phyloP scores from a whole-genome alignment of 2,797 vertebrate genomes.

The Emys orbicularis region DNA sequence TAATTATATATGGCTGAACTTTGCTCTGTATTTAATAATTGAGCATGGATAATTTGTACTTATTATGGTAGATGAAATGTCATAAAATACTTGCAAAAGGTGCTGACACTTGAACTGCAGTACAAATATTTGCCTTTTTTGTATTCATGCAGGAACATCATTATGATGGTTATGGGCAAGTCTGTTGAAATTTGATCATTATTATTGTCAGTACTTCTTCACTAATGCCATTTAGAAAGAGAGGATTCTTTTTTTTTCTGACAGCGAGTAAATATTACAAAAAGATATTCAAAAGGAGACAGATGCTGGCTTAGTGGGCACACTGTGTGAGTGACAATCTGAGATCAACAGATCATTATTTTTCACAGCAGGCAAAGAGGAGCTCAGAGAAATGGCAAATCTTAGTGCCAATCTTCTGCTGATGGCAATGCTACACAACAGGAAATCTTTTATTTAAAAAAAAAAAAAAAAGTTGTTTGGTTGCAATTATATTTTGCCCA shows the following conservation, averaged over 20 bases:
- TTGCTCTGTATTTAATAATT: constrained; percentile 12
- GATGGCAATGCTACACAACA: constrained; percentile 23
- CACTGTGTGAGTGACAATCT: constrained; percentile 71
- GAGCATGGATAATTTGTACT: constrained; percentile 26
- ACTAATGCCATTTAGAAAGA: not conserved
- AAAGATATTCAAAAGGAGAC: constrained; percentile 50
- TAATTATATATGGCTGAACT: constrained; percentile 41
- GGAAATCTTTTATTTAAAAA: constrained; percentile 7
- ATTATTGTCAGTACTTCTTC: not conserved
- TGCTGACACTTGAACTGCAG: not conserved
- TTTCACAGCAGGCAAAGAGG: constrained; percentile 72
- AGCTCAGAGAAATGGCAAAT: constrained; percentile 41
- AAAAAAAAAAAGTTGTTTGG: not conserved
- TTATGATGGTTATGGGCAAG: not conserved
- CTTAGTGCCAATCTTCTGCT: constrained; percentile 47
- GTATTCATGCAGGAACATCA: fast-evolving
- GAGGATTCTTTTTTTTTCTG: constrained; percentile 6
- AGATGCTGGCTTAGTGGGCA: constrained; percentile 67
- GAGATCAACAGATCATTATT: constrained; percentile 77
- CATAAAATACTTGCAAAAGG: not conserved
- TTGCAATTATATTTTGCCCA: not conserved
- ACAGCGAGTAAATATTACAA: constrained; percentile 39
- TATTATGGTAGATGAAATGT: constrained; percentile 16
- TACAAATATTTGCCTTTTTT: not conserved
- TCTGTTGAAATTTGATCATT: not conserved